A percentile compares a stretch with the other conserved stretches of the same genome.
phyloP scores from a whole-genome alignment of 2,113 vertebrate genomes.

The Hypocryptadius cinnamomeus region DNA sequence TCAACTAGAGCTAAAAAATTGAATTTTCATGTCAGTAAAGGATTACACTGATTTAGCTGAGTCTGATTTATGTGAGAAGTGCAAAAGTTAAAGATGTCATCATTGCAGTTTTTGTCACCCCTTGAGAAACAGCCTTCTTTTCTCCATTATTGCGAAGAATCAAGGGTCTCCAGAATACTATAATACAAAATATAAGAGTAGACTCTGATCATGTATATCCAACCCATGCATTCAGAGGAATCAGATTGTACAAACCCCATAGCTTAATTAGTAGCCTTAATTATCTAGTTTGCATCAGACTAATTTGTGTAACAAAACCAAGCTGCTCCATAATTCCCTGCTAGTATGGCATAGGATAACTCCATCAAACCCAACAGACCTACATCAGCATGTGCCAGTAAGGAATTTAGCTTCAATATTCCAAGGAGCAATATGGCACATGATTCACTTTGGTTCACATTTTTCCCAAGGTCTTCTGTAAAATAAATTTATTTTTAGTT shows the following conservation, averaged over 20 bases:
- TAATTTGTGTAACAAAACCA: background rate
- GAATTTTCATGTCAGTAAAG: background rate
- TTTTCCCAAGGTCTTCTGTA: slow-evolving; percentile 54
- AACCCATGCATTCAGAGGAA: background rate
- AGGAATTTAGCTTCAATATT: slow-evolving; percentile 13
- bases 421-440: background rate
- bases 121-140: background rate
- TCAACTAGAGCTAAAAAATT: background rate
- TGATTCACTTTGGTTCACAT: slow-evolving; percentile 28
- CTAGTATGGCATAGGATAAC: background rate
- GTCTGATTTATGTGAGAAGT: background rate
- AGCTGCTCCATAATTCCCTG: background rate
- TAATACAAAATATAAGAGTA: background rate
- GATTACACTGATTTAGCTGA: background rate
- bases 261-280: background rate
- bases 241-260: background rate
- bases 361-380: background rate
- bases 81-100: background rate
- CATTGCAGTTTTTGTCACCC: background rate
- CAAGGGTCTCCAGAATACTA: background rate
- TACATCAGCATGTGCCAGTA: background rate
- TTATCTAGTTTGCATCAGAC: background rate
- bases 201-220: background rate
- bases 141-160: background rate
- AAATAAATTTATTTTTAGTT: slow-evolving; percentile 56